Base-by-base conservation (phyloP, 2,888 invertebrate genomes). In the Philaethria dido region DNA sequence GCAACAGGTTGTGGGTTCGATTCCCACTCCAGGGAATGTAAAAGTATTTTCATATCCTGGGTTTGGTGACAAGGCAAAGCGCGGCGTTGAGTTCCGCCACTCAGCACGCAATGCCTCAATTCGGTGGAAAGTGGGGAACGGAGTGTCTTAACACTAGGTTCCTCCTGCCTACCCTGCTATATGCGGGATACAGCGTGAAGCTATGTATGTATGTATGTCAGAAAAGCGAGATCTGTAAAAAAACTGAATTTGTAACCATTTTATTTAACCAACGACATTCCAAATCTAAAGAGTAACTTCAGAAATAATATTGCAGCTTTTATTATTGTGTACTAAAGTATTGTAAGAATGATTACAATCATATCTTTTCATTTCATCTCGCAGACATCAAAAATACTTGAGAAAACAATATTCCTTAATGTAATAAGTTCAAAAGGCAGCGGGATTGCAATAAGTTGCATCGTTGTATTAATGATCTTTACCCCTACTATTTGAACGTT, bases 361-460 rank as follows among this genome's bases (percentile, higher is more conserved):
- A 68, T 66, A 66, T 55, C 64, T 64, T 71, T 45, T 52, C 66
- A 62, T 62, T 66, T 70, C 67, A 57, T 64, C 59, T 36, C 20
- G 57, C 29, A 64, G 47, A 66, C 78, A 70, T 50, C 42, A 57
- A 84, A 84, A 88, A 84, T 81, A 79, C 82, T 71, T 73, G 74
- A 78, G 81, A 83, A 83, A 86, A 88, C 85, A 88, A 86, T 87
- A 88, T 85, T 76, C 77, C 78, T 78, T 88, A 88, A 88, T 88
- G 87, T 87, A 84, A 87, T 88, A 84, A 88, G 85, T 83, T 85
- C 77, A 74, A 76, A 80, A 82, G 79, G 79, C 64, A 69, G 78
- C 72, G 74, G 80, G 72, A 70, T 72, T 79, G 85, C 88, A 88
- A 87, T 88, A 88, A 86, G 84, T 84, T 77, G 71, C 73, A 75